These are phyloP conservation scores for Tipula vernalis DNA, from an alignment of 2,888 invertebrate species.

Conservation along the genomic window DNA sequence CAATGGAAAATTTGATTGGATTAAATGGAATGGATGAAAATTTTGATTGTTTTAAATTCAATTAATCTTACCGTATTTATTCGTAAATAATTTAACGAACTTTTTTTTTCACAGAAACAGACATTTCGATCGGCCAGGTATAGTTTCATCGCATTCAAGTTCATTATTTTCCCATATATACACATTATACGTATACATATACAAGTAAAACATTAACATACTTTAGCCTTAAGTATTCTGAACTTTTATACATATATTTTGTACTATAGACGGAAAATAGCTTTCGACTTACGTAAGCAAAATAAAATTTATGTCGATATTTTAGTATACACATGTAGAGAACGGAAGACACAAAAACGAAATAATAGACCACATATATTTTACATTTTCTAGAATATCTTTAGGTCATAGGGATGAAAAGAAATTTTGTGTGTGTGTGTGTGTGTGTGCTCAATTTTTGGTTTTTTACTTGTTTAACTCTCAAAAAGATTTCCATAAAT, in stretches of 20 bases:
- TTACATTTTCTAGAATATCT: neutral
- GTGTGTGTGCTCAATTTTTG: too few relatives aligned
- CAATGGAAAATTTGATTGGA: neutral
- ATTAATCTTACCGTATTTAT: neutral
- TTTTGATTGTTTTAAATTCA: conserved; percentile 4
- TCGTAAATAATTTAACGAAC: neutral
- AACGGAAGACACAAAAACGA: neutral
- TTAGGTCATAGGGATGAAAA: neutral
- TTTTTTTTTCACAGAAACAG: neutral
- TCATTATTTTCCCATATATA: neutral
- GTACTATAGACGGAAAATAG: neutral
- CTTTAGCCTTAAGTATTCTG: neutral
- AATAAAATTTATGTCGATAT: neutral
- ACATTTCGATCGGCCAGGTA: neutral
- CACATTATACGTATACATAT: neutral
- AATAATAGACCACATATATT: neutral
- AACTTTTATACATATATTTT: neutral
- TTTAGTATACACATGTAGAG: neutral
- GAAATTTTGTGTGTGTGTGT: neutral
- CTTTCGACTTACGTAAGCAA: neutral
- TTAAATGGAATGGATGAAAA: neutral
- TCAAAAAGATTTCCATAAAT: too few relatives aligned
- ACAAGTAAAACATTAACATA: neutral
- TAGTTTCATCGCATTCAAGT: neutral
- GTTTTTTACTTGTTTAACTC: too few relatives aligned